These are phyloP conservation scores for Nasonia giraulti DNA, from an alignment of 1,140 invertebrate species.

Conservation along the genomic window DNA sequence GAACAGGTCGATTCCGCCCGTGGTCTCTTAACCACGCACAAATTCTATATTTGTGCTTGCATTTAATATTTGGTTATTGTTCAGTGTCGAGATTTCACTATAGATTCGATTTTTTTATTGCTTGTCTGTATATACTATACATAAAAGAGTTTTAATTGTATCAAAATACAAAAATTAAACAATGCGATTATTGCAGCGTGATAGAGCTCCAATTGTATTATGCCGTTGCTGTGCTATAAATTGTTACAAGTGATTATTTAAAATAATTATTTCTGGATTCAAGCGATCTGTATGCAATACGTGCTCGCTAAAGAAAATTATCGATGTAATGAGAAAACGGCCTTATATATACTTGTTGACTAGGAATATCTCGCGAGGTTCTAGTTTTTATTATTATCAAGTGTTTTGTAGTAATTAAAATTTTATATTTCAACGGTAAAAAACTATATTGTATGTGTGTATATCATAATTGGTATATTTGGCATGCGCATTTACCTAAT, in stretches of 20 bases:
- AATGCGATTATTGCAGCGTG: conserved; percentile 27
- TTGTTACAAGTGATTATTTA: conserved; percentile 5
- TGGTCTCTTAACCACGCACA: neutral
- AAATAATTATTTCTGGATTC: neutral
- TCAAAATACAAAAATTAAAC: conserved; percentile 18
- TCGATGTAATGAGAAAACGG: neutral
- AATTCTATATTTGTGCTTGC: conserved; percentile 14
- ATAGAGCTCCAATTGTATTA: conserved; percentile 47
- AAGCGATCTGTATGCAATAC: neutral
- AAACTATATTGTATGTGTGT: conserved; percentile 3
- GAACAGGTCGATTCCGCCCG: conserved; percentile 12
- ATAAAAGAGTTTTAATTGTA: conserved; percentile 27
- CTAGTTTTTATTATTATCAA: conserved; percentile 8
- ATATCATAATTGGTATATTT: conserved; percentile 47
- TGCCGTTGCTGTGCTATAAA: neutral
- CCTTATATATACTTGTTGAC: neutral
- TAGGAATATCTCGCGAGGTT: neutral
- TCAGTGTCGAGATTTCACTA: conserved; percentile 28
- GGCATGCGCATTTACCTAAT: conserved; percentile 71
- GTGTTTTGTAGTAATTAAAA: conserved; percentile 7
- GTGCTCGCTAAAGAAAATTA: too few relatives aligned
- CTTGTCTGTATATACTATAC: conserved; percentile 33
- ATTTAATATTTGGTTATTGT: conserved; percentile 34
- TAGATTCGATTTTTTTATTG: conserved; percentile 38
- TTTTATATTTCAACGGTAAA: neutral